Percentiles rank a stretch among this genome's conserved stretches.
These are phyloP conservation scores for Monochamus saltuarius DNA, from an alignment of 1,140 invertebrate genomes.

Conservation along the genomic window DNA sequence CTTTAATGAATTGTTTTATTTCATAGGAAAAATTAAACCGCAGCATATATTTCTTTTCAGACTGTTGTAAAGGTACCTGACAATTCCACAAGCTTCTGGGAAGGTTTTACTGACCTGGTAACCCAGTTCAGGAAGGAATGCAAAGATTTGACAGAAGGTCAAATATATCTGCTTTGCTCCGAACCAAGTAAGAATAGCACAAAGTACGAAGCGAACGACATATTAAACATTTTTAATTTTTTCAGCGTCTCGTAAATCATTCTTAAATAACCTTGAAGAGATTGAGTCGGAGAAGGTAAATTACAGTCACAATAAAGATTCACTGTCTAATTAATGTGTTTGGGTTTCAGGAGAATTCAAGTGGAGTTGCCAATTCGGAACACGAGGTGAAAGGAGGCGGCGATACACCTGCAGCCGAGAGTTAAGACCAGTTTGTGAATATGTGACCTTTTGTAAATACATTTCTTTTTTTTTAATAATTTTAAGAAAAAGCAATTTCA, in stretches of 20 bases:
- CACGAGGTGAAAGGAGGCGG: constrained; percentile 9
- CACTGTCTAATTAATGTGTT: no score
- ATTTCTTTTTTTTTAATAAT: no score
- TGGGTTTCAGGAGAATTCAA: constrained; percentile 19
- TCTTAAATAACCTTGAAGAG: constrained; percentile 34
- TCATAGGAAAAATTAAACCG: no score
- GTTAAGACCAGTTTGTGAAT: not conserved
- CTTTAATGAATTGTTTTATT: no score
- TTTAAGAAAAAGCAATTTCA: no score
- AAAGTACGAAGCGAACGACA: not conserved
- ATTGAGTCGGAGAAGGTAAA: constrained; percentile 28
- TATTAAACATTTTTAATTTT: constrained; percentile 13
- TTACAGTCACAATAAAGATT: no score
- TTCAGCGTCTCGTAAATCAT: constrained; percentile 35
- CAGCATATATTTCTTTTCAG: constrained; percentile 43
- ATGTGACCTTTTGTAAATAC: no score
- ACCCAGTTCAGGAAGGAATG: constrained; percentile 59
- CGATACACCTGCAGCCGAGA: not conserved
- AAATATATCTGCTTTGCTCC: constrained; percentile 57
- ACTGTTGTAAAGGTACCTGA: constrained; percentile 54
- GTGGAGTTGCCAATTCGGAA: constrained; percentile 11
- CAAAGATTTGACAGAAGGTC: constrained; percentile 58
- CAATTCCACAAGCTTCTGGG: constrained; percentile 59
- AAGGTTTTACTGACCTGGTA: constrained; percentile 59
- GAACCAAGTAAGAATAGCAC: constrained; percentile 50